phyloP scores from a whole-genome alignment of 1,140 invertebrate species.

The Danaus melanippus region DNA sequence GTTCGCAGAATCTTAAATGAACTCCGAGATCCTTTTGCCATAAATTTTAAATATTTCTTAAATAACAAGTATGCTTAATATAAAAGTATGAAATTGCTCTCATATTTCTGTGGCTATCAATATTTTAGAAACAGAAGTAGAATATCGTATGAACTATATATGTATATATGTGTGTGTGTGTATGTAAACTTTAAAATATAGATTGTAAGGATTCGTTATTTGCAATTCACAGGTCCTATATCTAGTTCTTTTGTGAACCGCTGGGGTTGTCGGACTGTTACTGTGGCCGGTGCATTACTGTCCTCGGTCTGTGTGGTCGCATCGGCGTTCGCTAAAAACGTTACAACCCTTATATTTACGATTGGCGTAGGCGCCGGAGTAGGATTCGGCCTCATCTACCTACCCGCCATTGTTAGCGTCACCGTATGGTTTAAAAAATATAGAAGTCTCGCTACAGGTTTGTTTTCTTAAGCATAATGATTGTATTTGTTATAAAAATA shows the following conservation, averaged over 20 bases:
- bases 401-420: conserved; percentile 95
- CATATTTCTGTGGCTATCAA: no score
- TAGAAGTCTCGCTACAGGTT: conserved; percentile 87
- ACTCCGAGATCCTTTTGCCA: no score
- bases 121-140: no score
- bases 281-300: conserved; percentile 88
- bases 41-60: no score
- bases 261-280: conserved; percentile 91
- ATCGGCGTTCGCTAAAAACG: conserved; percentile 83
- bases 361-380: conserved; percentile 91
- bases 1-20: no score
- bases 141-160: no score
- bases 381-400: conserved; percentile 94
- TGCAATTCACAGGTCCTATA: conserved; percentile 83
- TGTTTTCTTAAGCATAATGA: conserved; percentile 50
- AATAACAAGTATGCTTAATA: no score
- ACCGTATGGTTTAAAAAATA: conserved; percentile 95
- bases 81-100: no score
- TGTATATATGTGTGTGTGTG: no score
- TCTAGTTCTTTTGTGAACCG: conserved; percentile 94
- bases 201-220: no score
- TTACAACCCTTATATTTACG: conserved; percentile 88
- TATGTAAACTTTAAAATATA: no score
- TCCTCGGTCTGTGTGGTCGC: conserved; percentile 82
- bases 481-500: background rate